These are phyloP conservation scores for Rhopilema esculentum DNA, from an alignment of 30 jellyfish, hydroid and myxozoan genomes.

Conservation along the genomic window DNA sequence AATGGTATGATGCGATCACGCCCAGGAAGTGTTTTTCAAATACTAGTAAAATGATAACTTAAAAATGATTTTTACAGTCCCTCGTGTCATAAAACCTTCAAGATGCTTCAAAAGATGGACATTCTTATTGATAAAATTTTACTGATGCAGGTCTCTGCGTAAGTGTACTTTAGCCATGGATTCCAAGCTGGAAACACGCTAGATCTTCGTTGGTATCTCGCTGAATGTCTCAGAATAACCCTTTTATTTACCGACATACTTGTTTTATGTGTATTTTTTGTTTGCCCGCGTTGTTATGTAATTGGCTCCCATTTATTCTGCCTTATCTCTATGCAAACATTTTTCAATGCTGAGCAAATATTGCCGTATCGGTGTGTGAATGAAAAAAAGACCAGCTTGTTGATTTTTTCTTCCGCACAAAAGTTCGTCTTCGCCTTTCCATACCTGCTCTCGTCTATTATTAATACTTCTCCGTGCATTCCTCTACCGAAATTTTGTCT, in stretches of 20 bases:
- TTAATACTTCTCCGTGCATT: too few species aligned
- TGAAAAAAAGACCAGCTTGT: neutral
- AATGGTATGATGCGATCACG: too few species aligned
- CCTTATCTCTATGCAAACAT: neutral
- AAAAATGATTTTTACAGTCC: too few species aligned
- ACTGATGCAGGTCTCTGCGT: too few species aligned
- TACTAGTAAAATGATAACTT: too few species aligned
- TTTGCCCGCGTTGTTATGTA: conserved; percentile 4
- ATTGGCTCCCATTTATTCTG: neutral
- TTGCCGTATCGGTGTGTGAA: neutral
- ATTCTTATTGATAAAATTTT: too few species aligned
- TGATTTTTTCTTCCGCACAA: neutral
- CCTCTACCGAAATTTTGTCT: too few species aligned
- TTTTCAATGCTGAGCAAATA: neutral
- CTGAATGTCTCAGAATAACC: neutral
- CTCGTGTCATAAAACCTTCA: too few species aligned
- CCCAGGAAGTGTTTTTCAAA: too few species aligned
- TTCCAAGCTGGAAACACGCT: too few species aligned
- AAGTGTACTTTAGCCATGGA: too few species aligned
- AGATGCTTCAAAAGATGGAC: too few species aligned
- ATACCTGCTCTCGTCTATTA: neutral
- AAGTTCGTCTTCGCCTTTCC: neutral
- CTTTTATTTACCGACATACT: neutral
- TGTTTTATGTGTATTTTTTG: neutral
- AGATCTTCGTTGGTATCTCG: neutral